Base-by-base conservation (phyloP, 1,140 invertebrate genomes). In the Paramacrobiotus metropolitanus region DNA sequence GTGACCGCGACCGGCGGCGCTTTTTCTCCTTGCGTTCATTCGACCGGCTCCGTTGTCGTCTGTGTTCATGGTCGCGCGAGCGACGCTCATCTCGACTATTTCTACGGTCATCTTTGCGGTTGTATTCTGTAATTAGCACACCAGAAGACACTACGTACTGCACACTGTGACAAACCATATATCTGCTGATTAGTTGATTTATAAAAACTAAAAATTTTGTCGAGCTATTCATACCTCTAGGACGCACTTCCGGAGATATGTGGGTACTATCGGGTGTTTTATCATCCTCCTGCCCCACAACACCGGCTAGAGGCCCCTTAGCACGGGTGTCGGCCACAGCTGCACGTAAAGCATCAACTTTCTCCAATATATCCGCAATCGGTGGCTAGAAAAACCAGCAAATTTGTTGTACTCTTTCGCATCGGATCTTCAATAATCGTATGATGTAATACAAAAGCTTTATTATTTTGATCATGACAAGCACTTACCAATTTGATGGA, bases 401-500 rank as follows among this genome's bases (percentile, higher is more conserved):
- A 55, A 28, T 20, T 9, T 9, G 15, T 55, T 20, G 15, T 40
- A 15, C n/a, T n/a, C 34, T n/a, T 40, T n/a, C 34, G 9, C 9
- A 40, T 40, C 34, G 34, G 34, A 40, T 15, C n/a, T 40, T 40
- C 34, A 40, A 40, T 15, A 40, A 40, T 40, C 34, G 9, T 40
- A 9, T 40, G 9, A 40, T 20, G 15, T 20, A 20, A 55, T 24
- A 15, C 15, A 55, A 24, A 40, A 15, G 9, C 34, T 40, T 40
- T n/a, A 40, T 40, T 55, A 24, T 40, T n/a, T 40, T 40, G 34
- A 9, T n/a, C 34, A 9, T n/a, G n/a, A 40, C 9, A 15, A n/a
- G 24, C 4, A 24, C 48, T 15, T 15, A 55, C 48, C 48, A 55
- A 9, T 55, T 55, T 55, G 48, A 55, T 55, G 30, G 79, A 81